Conservation (phyloP, 2,888 invertebrate species). For the Harpalus rubripes region DNA sequence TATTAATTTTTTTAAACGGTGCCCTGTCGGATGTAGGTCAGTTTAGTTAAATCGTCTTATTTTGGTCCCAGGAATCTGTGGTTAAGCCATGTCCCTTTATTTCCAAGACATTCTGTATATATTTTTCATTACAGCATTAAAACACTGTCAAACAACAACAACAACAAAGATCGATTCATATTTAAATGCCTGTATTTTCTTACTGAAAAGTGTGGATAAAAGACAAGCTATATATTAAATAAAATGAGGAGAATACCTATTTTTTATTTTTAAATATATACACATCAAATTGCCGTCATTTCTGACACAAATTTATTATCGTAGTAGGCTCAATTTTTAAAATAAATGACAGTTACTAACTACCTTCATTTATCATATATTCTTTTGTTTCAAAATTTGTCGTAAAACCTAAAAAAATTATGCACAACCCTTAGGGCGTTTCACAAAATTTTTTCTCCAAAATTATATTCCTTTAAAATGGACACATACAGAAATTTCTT, state of each 20-base stretch:
- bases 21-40: too few species aligned
- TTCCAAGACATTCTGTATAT: too few species aligned
- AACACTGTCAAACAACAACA: too few species aligned
- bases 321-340: slow-evolving; percentile 41
- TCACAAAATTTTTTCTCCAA: slow-evolving; percentile 32
- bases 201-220: too few species aligned
- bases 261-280: neutral
- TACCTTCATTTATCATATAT: slow-evolving; percentile 50
- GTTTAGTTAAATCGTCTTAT: too few species aligned
- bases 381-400: slow-evolving; percentile 61
- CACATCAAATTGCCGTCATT: slow-evolving; percentile 5
- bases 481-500: neutral
- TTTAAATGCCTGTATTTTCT: too few species aligned
- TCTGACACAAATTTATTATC: slow-evolving; percentile 54
- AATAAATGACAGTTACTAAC: slow-evolving; percentile 54
- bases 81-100: too few species aligned
- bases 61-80: too few species aligned
- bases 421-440: neutral
- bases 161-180: too few species aligned
- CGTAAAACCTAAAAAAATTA: slow-evolving; percentile 54
- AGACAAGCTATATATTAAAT: neutral
- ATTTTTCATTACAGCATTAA: too few species aligned
- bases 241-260: neutral
- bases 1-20: too few species aligned
- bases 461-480: neutral